phyloP scores from a whole-genome alignment of 1,140 invertebrate genomes.

The Trichoplusia ni region DNA sequence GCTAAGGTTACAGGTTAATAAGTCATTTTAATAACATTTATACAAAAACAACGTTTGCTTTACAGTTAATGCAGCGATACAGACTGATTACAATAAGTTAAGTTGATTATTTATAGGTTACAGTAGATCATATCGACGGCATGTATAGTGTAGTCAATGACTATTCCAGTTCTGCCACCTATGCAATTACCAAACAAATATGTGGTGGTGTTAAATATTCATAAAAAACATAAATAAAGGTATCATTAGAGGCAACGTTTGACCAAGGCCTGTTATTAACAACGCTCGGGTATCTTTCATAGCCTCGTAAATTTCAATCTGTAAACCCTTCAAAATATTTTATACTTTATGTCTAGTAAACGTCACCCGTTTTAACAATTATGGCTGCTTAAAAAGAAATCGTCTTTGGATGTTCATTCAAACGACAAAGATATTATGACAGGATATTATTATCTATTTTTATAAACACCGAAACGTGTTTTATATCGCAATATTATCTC shows the following conservation, averaged over 20 bases:
- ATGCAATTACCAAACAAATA: conserved; percentile 38
- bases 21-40: conserved; percentile 9
- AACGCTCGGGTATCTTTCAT: conserved; percentile 24
- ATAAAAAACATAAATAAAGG: conserved; percentile 23
- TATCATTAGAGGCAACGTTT: conserved; percentile 22
- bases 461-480: too few relatives aligned
- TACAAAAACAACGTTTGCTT: neutral
- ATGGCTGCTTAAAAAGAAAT: neutral
- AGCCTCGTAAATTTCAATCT: conserved; percentile 32
- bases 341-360: conserved; percentile 2
- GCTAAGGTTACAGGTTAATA: conserved; percentile 5
- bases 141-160: too few relatives aligned
- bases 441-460: too few relatives aligned
- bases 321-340: conserved; percentile 15
- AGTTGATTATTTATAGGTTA: neutral
- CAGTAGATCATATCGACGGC: too few relatives aligned
- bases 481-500: too few relatives aligned
- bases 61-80: too few relatives aligned
- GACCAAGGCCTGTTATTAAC: conserved; percentile 21
- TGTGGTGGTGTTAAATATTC: conserved; percentile 35
- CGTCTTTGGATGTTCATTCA: neutral
- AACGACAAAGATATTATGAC: neutral
- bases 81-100: too few relatives aligned
- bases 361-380: neutral
- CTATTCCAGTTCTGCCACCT: too few relatives aligned